phyloP scores from a whole-genome alignment of 2,113 vertebrate genomes.

The Pontoporia blainvillei region DNA sequence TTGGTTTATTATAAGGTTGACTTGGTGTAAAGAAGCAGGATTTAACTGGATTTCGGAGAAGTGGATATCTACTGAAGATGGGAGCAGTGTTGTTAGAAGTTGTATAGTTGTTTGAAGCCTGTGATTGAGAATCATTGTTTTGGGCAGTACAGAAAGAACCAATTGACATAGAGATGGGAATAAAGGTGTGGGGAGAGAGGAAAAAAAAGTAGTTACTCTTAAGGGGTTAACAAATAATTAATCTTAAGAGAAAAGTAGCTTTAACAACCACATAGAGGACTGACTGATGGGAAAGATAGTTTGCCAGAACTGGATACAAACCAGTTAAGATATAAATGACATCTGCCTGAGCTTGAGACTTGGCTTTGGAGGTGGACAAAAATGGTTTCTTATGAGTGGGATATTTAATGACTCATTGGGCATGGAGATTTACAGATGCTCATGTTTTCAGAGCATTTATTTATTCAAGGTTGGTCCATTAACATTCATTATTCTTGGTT shows the following conservation, averaged over 20 bases:
- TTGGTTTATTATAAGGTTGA: background rate
- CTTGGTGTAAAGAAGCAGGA: background rate
- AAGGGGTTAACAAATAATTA: background rate
- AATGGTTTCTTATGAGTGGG: background rate
- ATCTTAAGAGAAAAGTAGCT: background rate
- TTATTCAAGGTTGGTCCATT: conserved; percentile 30
- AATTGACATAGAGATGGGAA: background rate
- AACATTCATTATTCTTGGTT: background rate
- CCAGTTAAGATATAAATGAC: background rate
- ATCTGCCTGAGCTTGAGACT: background rate
- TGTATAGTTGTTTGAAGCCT: background rate
- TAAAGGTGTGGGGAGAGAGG: background rate
- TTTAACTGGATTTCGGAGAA: conserved; percentile 19
- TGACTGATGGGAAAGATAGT: background rate
- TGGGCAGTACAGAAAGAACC: background rate
- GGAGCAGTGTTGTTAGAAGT: background rate
- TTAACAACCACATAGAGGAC: background rate
- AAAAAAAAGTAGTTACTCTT: background rate
- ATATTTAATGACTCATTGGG: conserved; percentile 17
- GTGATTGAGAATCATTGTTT: background rate
- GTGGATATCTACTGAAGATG: background rate
- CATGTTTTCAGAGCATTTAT: conserved; percentile 27
- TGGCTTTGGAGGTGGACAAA: background rate
- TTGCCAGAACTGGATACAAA: background rate
- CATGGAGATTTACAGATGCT: conserved; percentile 28